Evolutionary conservation across 2,113 vertebrate genomes (phyloP).

Genomic region (Pollimyrus isidori): DNA sequence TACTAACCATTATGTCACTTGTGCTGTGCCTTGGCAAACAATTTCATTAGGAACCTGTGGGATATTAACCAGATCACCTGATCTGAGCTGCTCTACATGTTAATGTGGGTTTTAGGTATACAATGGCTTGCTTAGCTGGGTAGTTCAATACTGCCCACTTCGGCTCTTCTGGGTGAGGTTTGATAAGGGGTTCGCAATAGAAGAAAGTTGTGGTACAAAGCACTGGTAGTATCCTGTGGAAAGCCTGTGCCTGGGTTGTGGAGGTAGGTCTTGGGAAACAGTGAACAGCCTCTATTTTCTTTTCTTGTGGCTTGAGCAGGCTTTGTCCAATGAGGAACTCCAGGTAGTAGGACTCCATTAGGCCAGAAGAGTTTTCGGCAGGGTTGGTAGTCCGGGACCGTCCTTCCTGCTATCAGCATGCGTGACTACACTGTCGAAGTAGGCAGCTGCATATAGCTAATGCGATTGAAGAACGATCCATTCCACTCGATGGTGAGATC

Average conservation of each 20-base stretch:
- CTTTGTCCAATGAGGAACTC: not conserved
- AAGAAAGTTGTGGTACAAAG: not conserved
- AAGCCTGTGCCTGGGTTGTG: not conserved
- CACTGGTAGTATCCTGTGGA: not conserved
- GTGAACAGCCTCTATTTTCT: not conserved
- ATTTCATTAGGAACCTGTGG: not conserved
- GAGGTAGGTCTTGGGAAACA: not conserved
- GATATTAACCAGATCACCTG: not conserved
- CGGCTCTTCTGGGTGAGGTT: not conserved
- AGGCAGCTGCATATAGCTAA: not conserved
- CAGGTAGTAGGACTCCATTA: not conserved
- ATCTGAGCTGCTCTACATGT: not conserved
- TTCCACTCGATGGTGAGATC: not conserved
- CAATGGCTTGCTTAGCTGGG: not conserved
- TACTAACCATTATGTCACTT: not conserved
- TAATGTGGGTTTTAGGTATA: not conserved
- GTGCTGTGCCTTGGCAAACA: not conserved
- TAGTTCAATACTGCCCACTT: not conserved
- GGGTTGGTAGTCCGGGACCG: not conserved
- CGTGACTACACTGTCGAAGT: not conserved
- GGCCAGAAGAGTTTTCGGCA: not conserved
- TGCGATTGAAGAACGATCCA: not conserved
- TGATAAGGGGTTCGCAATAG: not conserved
- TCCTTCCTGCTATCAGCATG: not conserved
- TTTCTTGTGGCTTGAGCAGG: not conserved